A percentile compares a stretch with the other conserved stretches of the same genome.
phyloP scores from a whole-genome alignment of 2,888 invertebrate genomes.

The Cetonia aurata region DNA sequence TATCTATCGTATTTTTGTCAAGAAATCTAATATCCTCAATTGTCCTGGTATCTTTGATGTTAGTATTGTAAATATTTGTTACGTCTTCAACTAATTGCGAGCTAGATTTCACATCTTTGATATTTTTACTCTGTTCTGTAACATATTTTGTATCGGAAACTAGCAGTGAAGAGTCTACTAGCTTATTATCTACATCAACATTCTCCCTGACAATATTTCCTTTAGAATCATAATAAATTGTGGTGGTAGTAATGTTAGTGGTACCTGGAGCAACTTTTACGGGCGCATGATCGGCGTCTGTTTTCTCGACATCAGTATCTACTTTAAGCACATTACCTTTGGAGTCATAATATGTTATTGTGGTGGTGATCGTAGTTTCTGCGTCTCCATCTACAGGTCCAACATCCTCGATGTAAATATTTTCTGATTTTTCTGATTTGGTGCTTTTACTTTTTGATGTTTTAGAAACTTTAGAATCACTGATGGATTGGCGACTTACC shows the following conservation, averaged over 20 bases:
- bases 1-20: slow-evolving; percentile 12
- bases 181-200: slow-evolving; percentile 56
- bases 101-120: slow-evolving; percentile 13
- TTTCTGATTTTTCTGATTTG: slow-evolving; percentile 33
- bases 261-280: slow-evolving; percentile 40
- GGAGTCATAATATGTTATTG: slow-evolving; percentile 64
- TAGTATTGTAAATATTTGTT: slow-evolving; percentile 8
- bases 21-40: slow-evolving; percentile 5
- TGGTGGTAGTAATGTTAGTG: slow-evolving; percentile 60
- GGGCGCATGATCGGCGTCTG: slow-evolving; percentile 51
- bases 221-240: slow-evolving; percentile 63
- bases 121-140: not conserved
- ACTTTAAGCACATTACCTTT: slow-evolving; percentile 63
- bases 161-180: not conserved
- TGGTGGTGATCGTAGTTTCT: slow-evolving; percentile 57
- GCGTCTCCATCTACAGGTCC: slow-evolving; percentile 46
- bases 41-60: slow-evolving; percentile 6
- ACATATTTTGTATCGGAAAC: slow-evolving; percentile 13
- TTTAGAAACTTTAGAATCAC: slow-evolving; percentile 42
- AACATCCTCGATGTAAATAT: slow-evolving; percentile 14
- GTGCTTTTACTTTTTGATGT: slow-evolving; percentile 30
- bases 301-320: slow-evolving; percentile 55
- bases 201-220: slow-evolving; percentile 62
- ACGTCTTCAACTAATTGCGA: slow-evolving; percentile 7
- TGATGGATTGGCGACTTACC: slow-evolving; percentile 25